A percentile compares a stretch with the other conserved stretches of the same genome.
Evolutionary conservation across 2,888 invertebrate genomes (phyloP).

Genomic region (Drosophila mimetica): DNA sequence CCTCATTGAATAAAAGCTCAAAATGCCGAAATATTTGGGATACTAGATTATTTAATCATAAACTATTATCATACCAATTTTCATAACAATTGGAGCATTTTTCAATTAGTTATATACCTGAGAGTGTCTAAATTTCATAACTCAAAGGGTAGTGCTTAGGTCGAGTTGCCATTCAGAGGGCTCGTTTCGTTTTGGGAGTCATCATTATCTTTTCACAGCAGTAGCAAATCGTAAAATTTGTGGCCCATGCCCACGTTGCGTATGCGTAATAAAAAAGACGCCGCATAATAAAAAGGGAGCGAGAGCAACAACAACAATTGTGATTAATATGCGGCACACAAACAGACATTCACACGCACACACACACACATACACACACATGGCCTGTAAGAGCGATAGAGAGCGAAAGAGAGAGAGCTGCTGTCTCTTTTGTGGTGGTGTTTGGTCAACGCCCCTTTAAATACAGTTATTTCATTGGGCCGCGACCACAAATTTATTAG

Average conservation of each 20-base stretch:
- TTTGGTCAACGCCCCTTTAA: slow-evolving; percentile 84
- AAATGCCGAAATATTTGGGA: background rate
- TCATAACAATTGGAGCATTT: background rate
- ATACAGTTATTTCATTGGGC: slow-evolving; percentile 85
- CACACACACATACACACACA: slow-evolving; percentile 3
- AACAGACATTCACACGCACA: slow-evolving; percentile 11
- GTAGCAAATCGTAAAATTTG: slow-evolving; percentile 53
- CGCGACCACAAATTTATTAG: slow-evolving; percentile 81
- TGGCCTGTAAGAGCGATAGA: background rate
- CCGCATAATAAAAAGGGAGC: slow-evolving; percentile 45
- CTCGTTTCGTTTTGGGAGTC: slow-evolving; percentile 29
- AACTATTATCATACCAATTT: background rate
- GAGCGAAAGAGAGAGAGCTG: slow-evolving; percentile 4
- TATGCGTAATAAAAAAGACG: slow-evolving; percentile 59
- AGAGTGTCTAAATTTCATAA: no score
- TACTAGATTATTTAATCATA: background rate
- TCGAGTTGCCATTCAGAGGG: background rate
- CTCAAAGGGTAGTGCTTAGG: background rate
- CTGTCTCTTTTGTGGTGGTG: slow-evolving; percentile 72
- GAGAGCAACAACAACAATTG: slow-evolving; percentile 26
- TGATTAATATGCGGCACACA: slow-evolving; percentile 47
- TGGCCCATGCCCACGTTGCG: slow-evolving; percentile 44
- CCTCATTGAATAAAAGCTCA: background rate
- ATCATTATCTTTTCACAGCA: slow-evolving; percentile 48
- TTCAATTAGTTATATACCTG: background rate